These are phyloP conservation scores for Notolabrus celidotus DNA, from an alignment of 2,797 vertebrate genomes.

Conservation along the genomic window DNA sequence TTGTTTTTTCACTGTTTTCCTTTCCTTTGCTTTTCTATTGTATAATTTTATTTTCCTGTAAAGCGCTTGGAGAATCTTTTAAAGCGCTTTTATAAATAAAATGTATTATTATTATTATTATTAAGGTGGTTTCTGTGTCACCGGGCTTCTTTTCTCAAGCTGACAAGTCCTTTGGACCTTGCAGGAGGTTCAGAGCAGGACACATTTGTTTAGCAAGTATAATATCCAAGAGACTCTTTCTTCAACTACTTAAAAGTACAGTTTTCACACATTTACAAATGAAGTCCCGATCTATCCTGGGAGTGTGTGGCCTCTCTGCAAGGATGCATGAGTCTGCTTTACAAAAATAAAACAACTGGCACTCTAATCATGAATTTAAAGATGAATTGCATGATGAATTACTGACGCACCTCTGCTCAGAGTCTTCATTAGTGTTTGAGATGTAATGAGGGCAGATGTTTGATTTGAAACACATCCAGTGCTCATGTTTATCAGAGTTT, in stretches of 20 bases:
- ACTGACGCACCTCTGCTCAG: neutral
- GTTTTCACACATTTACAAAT: too few relatives aligned
- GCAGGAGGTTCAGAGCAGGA: slow-evolving; percentile 1
- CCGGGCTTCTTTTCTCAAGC: neutral
- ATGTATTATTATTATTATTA: too few relatives aligned
- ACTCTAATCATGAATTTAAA: neutral
- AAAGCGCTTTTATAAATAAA: too few relatives aligned
- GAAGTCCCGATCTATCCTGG: too few relatives aligned
- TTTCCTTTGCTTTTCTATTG: too few relatives aligned
- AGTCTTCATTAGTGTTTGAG: neutral
- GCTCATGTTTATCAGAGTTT: neutral
- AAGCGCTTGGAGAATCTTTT: too few relatives aligned
- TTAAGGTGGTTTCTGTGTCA: slow-evolving; percentile 32
- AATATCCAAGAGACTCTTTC: neutral
- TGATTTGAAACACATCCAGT: neutral
- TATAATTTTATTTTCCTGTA: too few relatives aligned
- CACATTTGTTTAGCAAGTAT: neutral
- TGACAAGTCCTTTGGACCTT: neutral
- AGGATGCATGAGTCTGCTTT: too few relatives aligned
- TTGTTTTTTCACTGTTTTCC: too few relatives aligned
- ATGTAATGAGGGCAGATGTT: neutral
- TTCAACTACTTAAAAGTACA: too few relatives aligned
- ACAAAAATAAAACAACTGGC: too few relatives aligned
- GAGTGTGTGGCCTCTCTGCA: too few relatives aligned
- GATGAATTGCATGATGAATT: neutral